These are phyloP conservation scores for Tenualosa thibaudeaui DNA, from an alignment of 2,797 vertebrate genomes.

Conservation along the genomic window DNA sequence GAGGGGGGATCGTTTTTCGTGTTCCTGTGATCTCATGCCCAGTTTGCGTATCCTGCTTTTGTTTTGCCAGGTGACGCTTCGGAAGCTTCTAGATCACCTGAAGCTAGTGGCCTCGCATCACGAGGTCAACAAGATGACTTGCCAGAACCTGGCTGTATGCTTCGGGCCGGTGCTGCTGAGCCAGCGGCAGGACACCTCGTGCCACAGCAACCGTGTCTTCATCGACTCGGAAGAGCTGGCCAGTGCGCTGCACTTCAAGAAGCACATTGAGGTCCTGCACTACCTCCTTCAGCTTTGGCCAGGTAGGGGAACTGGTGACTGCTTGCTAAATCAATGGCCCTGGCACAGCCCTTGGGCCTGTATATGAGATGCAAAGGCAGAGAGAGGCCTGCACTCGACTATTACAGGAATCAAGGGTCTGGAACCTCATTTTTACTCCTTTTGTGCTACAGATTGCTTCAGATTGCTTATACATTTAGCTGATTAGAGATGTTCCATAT, in stretches of 20 bases:
- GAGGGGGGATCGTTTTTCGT: slow-evolving; percentile 7
- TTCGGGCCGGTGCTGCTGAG: slow-evolving; percentile 95
- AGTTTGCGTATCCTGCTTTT: not conserved
- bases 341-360: too few relatives aligned
- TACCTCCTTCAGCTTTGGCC: slow-evolving; percentile 97
- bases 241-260: slow-evolving; percentile 96
- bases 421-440: not conserved
- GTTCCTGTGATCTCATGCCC: not conserved
- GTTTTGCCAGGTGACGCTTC: slow-evolving; percentile 81
- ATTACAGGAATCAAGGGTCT: too few relatives aligned
- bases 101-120: slow-evolving; percentile 94
- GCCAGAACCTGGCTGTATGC: slow-evolving; percentile 97
- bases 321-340: too few relatives aligned
- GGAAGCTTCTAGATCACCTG: slow-evolving; percentile 92
- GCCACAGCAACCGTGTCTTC: slow-evolving; percentile 91
- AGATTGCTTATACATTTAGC: too few relatives aligned
- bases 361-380: too few relatives aligned
- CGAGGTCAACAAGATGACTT: slow-evolving; percentile 96
- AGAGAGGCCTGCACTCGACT: too few relatives aligned
- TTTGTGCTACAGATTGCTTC: too few relatives aligned
- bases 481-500: too few relatives aligned
- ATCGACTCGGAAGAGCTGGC: slow-evolving; percentile 95
- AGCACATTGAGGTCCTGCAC: slow-evolving; percentile 98
- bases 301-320: slow-evolving; percentile 69
- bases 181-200: slow-evolving; percentile 90